Evolutionary conservation across 2,888 invertebrate genomes (phyloP), one percentile per base, ranked within the genome.

Genomic region (Scelioninae gen. 2): DNA sequence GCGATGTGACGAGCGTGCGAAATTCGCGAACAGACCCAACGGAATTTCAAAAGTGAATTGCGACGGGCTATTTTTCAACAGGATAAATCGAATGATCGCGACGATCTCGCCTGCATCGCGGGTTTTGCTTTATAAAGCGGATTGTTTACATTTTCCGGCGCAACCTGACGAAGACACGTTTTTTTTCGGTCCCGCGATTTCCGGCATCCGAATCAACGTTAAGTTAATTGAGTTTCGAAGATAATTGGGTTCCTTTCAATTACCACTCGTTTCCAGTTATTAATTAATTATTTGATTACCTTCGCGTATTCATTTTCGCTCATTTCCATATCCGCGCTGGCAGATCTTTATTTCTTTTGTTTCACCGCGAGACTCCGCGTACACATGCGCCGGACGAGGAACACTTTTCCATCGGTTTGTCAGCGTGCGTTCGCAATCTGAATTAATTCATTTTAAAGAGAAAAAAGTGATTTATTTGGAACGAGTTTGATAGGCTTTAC

Each of bases 391-490:
- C 19, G 16, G 50, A 45, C 41, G 33, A 35, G 15, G 46, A 53
- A 64, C 53, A 64, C 28, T 64, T 43, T 53, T 53, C 45, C 52
- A 22, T 64, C 18, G 53, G 37, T 64, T 53, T 46, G 64, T 64
- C 64, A 64, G 37, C 22, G 53, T 37, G 28, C 64, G 45, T 35
- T 53, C 25, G 35, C 9, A 45, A 25, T 9, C 16, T 43, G 45
- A 45, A 46, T 45, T 53, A 64, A 64, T 53, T 64, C 64, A 64
- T 53, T 45, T 45, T 53, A 53, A 52, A 64, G 39, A 64, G 39
- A 28, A 52, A 55, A 65, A 64, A 64, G 53, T 53, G 52, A 63
- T 63, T 52, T 52, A 53, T 53, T 63, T 63, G 43, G 52, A 53
- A 52, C 31, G 45, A 63, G 63, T 35, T 63, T 35, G 41, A 41